Evolutionary conservation across 2,113 vertebrate species (phyloP).

Genomic region (Bufo bufo): DNA sequence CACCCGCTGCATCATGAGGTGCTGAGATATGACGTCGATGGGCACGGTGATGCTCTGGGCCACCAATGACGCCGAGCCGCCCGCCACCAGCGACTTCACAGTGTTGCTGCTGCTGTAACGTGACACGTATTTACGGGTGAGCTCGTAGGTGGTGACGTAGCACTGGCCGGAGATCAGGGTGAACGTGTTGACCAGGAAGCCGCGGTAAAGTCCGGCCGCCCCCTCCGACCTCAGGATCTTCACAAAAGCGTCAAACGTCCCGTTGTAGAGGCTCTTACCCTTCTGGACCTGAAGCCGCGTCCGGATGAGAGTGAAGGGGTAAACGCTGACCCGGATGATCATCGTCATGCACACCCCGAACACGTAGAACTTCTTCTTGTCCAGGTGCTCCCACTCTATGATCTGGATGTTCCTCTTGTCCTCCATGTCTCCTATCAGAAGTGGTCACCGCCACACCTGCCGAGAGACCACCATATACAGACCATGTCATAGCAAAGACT

Average conservation of each 20-base stretch:
- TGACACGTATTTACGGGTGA: conserved; percentile 87
- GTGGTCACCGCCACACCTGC: not conserved
- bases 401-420: conserved; percentile 90
- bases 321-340: conserved; percentile 90
- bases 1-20: conserved; percentile 94
- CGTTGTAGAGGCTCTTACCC: conserved; percentile 88
- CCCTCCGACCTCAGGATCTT: conserved; percentile 90
- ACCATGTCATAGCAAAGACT: not conserved
- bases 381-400: conserved; percentile 97
- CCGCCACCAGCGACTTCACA: conserved; percentile 89
- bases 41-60: conserved; percentile 97
- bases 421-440: conserved; percentile 67
- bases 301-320: conserved; percentile 92
- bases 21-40: conserved; percentile 93
- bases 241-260: conserved; percentile 89
- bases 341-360: conserved; percentile 93
- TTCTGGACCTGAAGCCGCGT: conserved; percentile 93
- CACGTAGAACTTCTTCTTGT: conserved; percentile 96
- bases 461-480: not conserved
- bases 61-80: conserved; percentile 89
- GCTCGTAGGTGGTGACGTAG: conserved; percentile 94
- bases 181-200: conserved; percentile 94
- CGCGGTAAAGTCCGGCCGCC: conserved; percentile 83
- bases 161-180: conserved; percentile 92
- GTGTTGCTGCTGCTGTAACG: conserved; percentile 87